Conservation (phyloP, 35 echinoderm and acorn worm species). For the Diadema setosum region DNA sequence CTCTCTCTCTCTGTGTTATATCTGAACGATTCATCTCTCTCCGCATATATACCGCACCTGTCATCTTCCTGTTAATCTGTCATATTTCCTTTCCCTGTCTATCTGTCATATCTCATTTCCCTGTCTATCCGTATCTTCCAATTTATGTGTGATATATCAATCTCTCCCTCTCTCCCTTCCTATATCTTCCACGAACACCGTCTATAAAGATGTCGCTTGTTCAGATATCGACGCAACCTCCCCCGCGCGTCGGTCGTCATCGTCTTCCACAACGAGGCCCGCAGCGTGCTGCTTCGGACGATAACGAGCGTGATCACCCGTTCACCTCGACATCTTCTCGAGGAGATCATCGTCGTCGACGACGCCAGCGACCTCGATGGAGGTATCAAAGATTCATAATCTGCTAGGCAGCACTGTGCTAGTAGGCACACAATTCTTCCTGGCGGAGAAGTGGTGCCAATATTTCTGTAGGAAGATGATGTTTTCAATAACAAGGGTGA, state of each 20-base stretch:
- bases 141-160: too few relatives aligned
- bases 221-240: not conserved
- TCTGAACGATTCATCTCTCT: not conserved
- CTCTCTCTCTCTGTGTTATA: not conserved
- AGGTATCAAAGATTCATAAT: too few relatives aligned
- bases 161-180: too few relatives aligned
- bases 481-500: too few relatives aligned
- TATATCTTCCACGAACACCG: too few relatives aligned
- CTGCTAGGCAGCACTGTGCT: too few relatives aligned
- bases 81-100: not conserved
- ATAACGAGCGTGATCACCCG: conserved; percentile 50
- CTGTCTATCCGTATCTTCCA: not conserved
- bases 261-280: conserved; percentile 40
- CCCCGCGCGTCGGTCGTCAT: conserved; percentile 53
- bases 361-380: conserved; percentile 40
- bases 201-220: conserved; percentile 16
- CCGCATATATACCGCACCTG: not conserved
- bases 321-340: conserved; percentile 21
- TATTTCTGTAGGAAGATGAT: too few relatives aligned
- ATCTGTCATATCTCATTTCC: not conserved
- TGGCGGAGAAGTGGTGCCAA: too few relatives aligned
- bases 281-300: conserved; percentile 45
- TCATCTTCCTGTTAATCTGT: not conserved
- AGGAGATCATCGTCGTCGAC: conserved; percentile 59
- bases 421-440: too few relatives aligned